Evolutionary conservation across 2,113 vertebrate genomes (phyloP), one percentile per base, ranked within the genome.

Genomic region (Butorides virescens): DNA sequence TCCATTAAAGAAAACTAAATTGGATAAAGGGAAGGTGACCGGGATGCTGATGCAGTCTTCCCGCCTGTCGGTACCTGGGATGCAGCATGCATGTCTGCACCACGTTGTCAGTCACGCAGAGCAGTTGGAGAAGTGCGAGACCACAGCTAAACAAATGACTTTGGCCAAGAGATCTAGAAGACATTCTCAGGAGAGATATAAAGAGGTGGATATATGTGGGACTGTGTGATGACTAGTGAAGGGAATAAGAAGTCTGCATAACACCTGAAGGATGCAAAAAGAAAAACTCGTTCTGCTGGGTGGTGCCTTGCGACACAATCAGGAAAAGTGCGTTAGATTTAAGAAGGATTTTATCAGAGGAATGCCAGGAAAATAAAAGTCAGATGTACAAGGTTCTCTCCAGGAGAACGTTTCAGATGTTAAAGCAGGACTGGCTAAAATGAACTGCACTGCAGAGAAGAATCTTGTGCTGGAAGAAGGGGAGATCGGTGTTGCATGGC

Each of bases 11-110:
- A 55, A 63, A 75, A 59, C 9, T 19, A 23, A 9, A 39, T 42
- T 7, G 17, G 29, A 9, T 63, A 16, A 75, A 49, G 27, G 26
- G 21, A 27, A 68, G 30, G 20, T n/a, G 61, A 65, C 42, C 49
- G 49, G 53, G 47, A 8, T 32, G 32, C 5, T 65, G 32, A 3
- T 39, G 37, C 19, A 55, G 27, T 4, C 21, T 63, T 59, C 20
- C 22, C 47, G 4, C 0, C 0, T 32, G 34, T 52, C 2, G 1
- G 19, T 52, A 52, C 21, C 12, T 68, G 21, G 44, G 3, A 5
- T 32, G 15, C 5, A 23, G 16, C 34, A 32, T n/a, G 55, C 1
- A 5, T 30, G 52, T 56, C 53, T 78, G 36, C 7, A 2, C 10
- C 56, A 11, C 5, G 0, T 8, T 61, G 18, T 36, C 62, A 49